Percentiles rank a stretch among this genome's conserved stretches.
These are phyloP conservation scores for Oenanthe oenanthe DNA, from an alignment of 2,113 vertebrate species.

Conservation along the genomic window DNA sequence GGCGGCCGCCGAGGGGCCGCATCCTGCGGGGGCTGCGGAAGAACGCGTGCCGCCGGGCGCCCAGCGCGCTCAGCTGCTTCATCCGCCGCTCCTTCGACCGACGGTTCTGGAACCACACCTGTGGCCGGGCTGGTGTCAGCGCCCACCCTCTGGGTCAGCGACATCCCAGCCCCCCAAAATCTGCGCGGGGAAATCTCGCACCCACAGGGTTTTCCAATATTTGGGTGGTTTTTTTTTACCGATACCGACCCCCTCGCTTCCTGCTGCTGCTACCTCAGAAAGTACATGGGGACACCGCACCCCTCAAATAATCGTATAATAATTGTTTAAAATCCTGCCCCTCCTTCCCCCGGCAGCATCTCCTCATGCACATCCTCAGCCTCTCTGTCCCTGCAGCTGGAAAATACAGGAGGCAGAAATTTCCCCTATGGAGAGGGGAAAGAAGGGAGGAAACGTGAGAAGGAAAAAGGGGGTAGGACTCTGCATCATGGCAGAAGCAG, in stretches of 20 bases:
- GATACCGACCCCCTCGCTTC: not conserved
- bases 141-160: not conserved
- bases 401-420: not conserved
- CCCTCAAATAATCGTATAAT: not conserved
- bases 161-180: not conserved
- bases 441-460: not conserved
- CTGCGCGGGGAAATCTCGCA: accelerated
- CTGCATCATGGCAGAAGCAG: accelerated
- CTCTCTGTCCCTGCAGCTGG: not conserved
- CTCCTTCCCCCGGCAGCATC: not conserved
- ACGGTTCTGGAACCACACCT: slow-evolving; percentile 99
- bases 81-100: slow-evolving; percentile 96
- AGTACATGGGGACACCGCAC: not conserved
- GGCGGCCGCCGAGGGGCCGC: slow-evolving; percentile 90
- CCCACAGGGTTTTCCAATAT: not conserved
- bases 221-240: not conserved
- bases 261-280: not conserved
- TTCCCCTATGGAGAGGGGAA: accelerated
- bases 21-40: slow-evolving; percentile 95
- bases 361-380: not conserved
- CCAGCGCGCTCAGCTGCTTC: slow-evolving; percentile 97
- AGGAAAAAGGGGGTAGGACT: not conserved
- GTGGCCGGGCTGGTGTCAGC: not conserved
- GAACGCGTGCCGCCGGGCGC: slow-evolving; percentile 92
- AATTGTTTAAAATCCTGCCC: not conserved